Evolutionary conservation across 2,888 invertebrate species (phyloP), one percentile per base, ranked within the genome.

Genomic region (Boloria euphrosyne): DNA sequence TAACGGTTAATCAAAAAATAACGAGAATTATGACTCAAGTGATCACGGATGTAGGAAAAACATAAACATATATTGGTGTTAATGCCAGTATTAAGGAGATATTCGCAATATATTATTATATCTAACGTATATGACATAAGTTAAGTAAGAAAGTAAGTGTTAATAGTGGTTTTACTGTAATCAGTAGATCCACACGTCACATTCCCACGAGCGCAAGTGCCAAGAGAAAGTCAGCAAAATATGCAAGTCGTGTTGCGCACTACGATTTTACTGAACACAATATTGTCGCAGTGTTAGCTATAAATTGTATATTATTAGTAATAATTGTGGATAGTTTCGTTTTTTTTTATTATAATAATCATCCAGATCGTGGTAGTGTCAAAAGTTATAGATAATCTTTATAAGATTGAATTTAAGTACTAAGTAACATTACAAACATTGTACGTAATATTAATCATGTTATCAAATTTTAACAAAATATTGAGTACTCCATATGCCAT

Each of bases 211-310:
- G 74, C 66, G 62, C 71, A 70, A 72, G 71, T 73, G 81, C 80
- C 78, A 78, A 79, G 81, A 77, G 84, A 83, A 83, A 84, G 83
- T 78, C 73, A 73, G 75, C 78, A 76, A 79, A 78, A 74, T 74
- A 75, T 77, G 76, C 74, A 74, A 75, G 73, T 72, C 76, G 74
- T 71, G 73, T 74, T 72, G 64, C 69, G 67, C 65, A 17, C 54
- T 68, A 70, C 69, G 73, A 16, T 54, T 62, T 68, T 60, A 59
- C 31, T 38, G 7, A 10, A 38, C 31, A 38, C 31, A 38, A 38
- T 38, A 38, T 10, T 38, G 31, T 38, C 31, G 10, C 10, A 38
- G 31, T 38, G 31, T 38, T 10, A 38, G 10, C 31, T 38, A 38
- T 10, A 10, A 38, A 7, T 38, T 38, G 31, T 3, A 38, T 38